phyloP scores from a whole-genome alignment of 2,113 vertebrate species.

The Papio anubis region DNA sequence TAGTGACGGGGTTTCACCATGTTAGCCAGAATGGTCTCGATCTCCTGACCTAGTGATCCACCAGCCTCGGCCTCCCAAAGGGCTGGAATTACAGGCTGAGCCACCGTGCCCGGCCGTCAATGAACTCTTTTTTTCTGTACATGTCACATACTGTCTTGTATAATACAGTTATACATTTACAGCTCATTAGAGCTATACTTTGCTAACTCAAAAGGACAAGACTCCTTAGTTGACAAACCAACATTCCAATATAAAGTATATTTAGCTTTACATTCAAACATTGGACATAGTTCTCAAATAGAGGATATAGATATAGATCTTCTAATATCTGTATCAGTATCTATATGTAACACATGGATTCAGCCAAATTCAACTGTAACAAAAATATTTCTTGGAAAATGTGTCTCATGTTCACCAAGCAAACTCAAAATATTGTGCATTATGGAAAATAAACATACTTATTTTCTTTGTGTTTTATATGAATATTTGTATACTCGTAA shows the following conservation, averaged over 20 bases:
- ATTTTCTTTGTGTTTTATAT: constrained; percentile 54
- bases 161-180: neutral
- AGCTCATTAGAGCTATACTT: neutral
- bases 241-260: neutral
- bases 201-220: neutral
- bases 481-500: constrained; percentile 16
- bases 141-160: neutral
- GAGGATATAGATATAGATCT: neutral
- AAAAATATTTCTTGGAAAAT: constrained; percentile 70
- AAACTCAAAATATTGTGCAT: constrained; percentile 41
- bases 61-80: no score
- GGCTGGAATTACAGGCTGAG: no score
- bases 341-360: neutral
- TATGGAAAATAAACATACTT: constrained; percentile 57
- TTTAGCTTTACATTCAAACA: constrained; percentile 50
- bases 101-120: neutral
- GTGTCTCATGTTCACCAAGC: constrained; percentile 64
- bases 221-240: neutral
- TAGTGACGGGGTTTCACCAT: no score
- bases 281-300: neutral
- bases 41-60: no score
- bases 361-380: constrained; percentile 59
- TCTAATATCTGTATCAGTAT: neutral
- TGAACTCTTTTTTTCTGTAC: neutral
- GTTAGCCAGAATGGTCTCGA: no score